These are phyloP conservation scores for Xyliphius kryptos DNA, from an alignment of 2,113 vertebrate species.

Conservation along the genomic window DNA sequence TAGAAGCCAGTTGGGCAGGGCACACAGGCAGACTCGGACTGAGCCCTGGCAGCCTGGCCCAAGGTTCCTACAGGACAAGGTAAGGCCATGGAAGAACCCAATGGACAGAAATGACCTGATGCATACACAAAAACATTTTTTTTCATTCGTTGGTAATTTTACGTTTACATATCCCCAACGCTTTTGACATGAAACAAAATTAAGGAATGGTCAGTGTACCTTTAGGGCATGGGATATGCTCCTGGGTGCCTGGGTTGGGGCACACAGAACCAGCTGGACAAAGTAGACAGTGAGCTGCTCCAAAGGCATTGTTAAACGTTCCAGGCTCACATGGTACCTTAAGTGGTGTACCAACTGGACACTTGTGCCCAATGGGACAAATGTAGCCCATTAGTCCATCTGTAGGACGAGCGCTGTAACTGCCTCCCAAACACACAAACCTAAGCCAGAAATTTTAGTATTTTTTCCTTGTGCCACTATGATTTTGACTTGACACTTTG, in stretches of 20 bases:
- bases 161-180: not conserved
- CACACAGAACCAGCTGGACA: slow-evolving; percentile 75
- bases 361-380: slow-evolving; percentile 76
- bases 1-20: slow-evolving; percentile 74
- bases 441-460: slow-evolving; percentile 50
- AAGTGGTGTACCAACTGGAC: slow-evolving; percentile 65
- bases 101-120: slow-evolving; percentile 77
- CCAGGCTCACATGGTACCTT: slow-evolving; percentile 80
- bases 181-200: too few relatives aligned
- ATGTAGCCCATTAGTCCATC: slow-evolving; percentile 71
- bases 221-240: slow-evolving; percentile 69
- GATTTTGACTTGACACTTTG: not conserved
- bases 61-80: slow-evolving; percentile 76
- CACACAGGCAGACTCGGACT: slow-evolving; percentile 63
- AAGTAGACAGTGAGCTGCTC: slow-evolving; percentile 64
- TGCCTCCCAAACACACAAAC: slow-evolving; percentile 78
- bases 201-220: too few relatives aligned
- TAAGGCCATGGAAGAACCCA: slow-evolving; percentile 53
- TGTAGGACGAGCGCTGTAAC: slow-evolving; percentile 61
- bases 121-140: not conserved
- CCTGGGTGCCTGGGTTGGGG: slow-evolving; percentile 55
- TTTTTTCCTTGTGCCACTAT: not conserved
- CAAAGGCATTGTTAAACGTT: slow-evolving; percentile 69
- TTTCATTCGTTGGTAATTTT: too few relatives aligned
- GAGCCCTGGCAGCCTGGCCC: slow-evolving; percentile 59